Conservation (phyloP, 2,888 invertebrate species). For the Orthosia gothica region DNA sequence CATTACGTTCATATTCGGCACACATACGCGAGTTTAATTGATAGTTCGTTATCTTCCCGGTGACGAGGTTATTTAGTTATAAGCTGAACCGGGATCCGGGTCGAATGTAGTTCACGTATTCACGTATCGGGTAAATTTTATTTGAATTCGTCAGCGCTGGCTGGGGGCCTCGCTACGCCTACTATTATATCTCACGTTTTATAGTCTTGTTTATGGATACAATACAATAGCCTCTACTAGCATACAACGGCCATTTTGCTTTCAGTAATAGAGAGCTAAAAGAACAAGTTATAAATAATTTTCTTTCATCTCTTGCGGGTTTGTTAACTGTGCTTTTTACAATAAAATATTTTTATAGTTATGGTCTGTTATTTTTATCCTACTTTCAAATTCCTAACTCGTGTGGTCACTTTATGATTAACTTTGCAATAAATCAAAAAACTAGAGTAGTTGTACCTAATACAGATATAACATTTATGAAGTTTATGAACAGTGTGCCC, state of each 20-base stretch:
- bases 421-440: background rate
- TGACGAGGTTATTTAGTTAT: constrained; percentile 78
- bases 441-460: background rate
- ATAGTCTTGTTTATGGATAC: constrained; percentile 59
- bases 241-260: constrained; percentile 41
- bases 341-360: background rate
- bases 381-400: constrained; percentile 12
- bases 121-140: constrained; percentile 75
- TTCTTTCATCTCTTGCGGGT: constrained; percentile 32
- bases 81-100: constrained; percentile 70
- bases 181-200: constrained; percentile 53
- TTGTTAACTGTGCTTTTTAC: constrained; percentile 23
- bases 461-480: background rate
- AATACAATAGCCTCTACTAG: constrained; percentile 46
- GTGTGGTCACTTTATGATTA: too few relatives aligned
- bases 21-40: constrained; percentile 75
- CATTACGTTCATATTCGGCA: constrained; percentile 71
- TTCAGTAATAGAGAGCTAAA: constrained; percentile 46
- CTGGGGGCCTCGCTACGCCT: constrained; percentile 55
- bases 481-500: constrained; percentile 21
- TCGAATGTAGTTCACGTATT: constrained; percentile 72
- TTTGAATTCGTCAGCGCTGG: constrained; percentile 75
- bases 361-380: constrained; percentile 6
- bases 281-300: constrained; percentile 34
- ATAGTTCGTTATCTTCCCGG: constrained; percentile 78